Base-by-base conservation (phyloP, 2,113 vertebrate species). In the Myotis lucifugus region DNA sequence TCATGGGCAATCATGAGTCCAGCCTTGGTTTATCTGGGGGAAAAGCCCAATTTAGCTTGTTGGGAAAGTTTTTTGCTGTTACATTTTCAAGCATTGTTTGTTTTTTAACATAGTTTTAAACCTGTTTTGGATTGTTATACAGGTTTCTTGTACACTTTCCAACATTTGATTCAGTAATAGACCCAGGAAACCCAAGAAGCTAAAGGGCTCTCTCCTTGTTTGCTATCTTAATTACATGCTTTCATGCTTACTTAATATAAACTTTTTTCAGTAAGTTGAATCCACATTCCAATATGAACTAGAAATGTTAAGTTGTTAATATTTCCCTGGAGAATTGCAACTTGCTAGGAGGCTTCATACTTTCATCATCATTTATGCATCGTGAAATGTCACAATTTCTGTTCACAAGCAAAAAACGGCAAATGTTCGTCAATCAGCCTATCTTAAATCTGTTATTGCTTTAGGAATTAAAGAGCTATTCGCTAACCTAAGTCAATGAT, bases 331-430 rank as follows among this genome's bases (percentile, higher is more conserved):
- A 95, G 95, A 91, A 91, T 42, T 95, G 61, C n/a, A 56, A 48
- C 88, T 95, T 95, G 96, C 61, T 81, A n/a, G 91, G 86, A 90
- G 73, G 74, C 85, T 92, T 97, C 2, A 23, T 97, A 84, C 94
- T 95, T 95, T 94, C 46, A 85, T 95, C 95, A 93, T 94, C 94
- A 94, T 93, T 97, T 95, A 97, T 97, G 94, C 91, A 89, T 97
- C 89, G 85, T 97, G 96, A 97, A 97, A 97, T 97, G 96, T 97
- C 96, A 97, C 85, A 88, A 34, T 97, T 97, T 95, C 88, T 96
- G 48, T 93, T 96, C 94, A 74, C 89, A 95, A 94, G 85, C 42
- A 88, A 73, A 86, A 84, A 96, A 85, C 61, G 95, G 69, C 70
- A 95, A 93, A 91, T 90, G 88, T 95, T 95, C 64, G 17, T 91